Base-by-base conservation (phyloP, 1,140 invertebrate species). In the Babylonia areolata region DNA sequence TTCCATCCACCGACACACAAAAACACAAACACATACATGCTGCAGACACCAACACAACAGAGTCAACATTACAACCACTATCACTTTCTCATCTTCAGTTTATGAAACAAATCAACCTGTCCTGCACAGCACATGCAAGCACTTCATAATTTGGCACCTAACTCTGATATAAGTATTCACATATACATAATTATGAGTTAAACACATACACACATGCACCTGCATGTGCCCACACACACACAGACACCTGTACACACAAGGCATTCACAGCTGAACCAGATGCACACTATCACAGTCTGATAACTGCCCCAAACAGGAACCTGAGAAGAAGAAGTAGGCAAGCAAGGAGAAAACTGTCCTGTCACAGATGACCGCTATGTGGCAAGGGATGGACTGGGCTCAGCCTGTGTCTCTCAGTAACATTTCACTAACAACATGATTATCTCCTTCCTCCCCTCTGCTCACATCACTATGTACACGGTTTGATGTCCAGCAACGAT, bases 201-300 rank as follows among this genome's bases (percentile, higher is more conserved):
- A 69, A 73, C 31, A 35, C 71, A 33, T 17, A 73, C 71, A 73
- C 31, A 35, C 31, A 31, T 31, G 9, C 71, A 73, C 71, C 33
- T 31, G 35, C n/a, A 73, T 6, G 6, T 31, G 35, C 71, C 33
- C 71, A 73, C 33, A 73, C 71, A 73, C 71, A 73, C 9, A 73
- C n/a, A 33, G 6, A 64, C 58, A 64, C 17, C 58, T 31, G 6
- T 3, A 69, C n/a, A 23, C n/a, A 69, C 58, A 69, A 23, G n/a
- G 58, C 12, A n/a, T n/a, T 51, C 2, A 51, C 9, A 9, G 9
- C 46, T 51, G 9, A 12, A 51, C 46, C 58, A 35, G 28, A 11
- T 73, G 5, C 71, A 73, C 71, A 73, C 71, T 73, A 73, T 73
- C 71, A 73, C 71, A 73, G 71, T 73, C 71, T 35, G n/a, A 3